Evolutionary conservation across 2,797 vertebrate genomes (phyloP).

Genomic region (Ctenochaetus hawaiiensis): DNA sequence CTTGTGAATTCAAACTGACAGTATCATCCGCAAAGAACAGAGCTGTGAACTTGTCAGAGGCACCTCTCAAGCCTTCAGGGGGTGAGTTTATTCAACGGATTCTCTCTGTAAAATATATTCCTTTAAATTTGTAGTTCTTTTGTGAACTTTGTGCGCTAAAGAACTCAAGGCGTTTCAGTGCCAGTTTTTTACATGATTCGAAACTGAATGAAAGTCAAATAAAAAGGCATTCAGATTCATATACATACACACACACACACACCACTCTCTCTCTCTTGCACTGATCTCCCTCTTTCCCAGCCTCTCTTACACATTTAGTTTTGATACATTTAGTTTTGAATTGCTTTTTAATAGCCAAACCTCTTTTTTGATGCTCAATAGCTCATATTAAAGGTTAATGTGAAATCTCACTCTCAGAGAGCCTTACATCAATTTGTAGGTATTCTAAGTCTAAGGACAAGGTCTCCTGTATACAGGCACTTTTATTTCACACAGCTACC

Average conservation of each 20-base stretch:
- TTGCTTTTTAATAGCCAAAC: slow-evolving; percentile 21
- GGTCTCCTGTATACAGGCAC: slow-evolving; percentile 23
- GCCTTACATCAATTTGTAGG: slow-evolving; percentile 23
- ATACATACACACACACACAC: slow-evolving; percentile 8
- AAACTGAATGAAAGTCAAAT: slow-evolving; percentile 22
- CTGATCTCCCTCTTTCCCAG: not conserved
- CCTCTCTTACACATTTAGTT: slow-evolving; percentile 15
- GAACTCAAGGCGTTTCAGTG: not conserved
- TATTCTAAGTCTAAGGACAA: slow-evolving; percentile 32
- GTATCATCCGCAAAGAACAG: not conserved
- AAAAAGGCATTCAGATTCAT: slow-evolving; percentile 9
- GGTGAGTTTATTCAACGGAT: not conserved
- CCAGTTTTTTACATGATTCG: slow-evolving; percentile 7
- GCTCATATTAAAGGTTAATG: slow-evolving; percentile 46
- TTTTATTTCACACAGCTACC: slow-evolving; percentile 21
- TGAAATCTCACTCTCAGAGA: slow-evolving; percentile 1
- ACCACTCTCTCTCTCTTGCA: too few species aligned
- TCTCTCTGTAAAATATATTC: not conserved
- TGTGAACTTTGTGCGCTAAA: slow-evolving; percentile 3
- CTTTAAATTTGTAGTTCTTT: slow-evolving; percentile 7
- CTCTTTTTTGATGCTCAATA: slow-evolving; percentile 24
- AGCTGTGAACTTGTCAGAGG: not conserved
- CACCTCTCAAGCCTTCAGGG: not conserved
- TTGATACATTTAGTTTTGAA: slow-evolving; percentile 21
- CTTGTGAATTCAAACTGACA: not conserved